phyloP scores from a whole-genome alignment of 2,797 vertebrate species.

The Acestrorhynchus altus region DNA sequence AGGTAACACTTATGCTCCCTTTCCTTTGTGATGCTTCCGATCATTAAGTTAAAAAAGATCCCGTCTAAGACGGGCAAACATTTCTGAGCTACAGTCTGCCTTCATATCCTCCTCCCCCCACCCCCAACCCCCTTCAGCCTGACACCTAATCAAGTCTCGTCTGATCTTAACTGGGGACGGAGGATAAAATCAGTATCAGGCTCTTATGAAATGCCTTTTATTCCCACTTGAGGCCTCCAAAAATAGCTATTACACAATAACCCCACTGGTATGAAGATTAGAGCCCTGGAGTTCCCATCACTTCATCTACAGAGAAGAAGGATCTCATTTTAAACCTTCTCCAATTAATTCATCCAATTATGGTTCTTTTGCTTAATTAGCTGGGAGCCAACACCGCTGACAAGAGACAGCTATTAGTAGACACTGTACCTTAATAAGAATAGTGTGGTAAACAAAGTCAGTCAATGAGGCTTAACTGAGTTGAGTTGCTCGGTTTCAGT shows the following conservation, averaged over 20 bases:
- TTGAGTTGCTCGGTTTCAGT: background rate
- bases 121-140: background rate
- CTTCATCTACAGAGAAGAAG: background rate
- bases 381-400: conserved; percentile 17
- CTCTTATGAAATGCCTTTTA: conserved; percentile 26
- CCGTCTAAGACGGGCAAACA: background rate
- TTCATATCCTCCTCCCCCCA: background rate
- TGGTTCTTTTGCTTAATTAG: conserved; percentile 35
- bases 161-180: conserved; percentile 22
- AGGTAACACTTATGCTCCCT: conserved; percentile 7
- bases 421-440: background rate
- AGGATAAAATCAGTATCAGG: conserved; percentile 29
- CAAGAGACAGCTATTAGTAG: conserved; percentile 1
- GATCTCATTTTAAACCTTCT: background rate
- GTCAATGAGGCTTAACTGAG: background rate
- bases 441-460: background rate
- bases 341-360: conserved; percentile 7
- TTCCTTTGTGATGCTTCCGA: conserved; percentile 11
- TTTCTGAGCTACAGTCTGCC: background rate
- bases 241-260: conserved; percentile 32
- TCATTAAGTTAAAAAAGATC: conserved; percentile 14
- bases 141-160: conserved; percentile 33
- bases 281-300: background rate
- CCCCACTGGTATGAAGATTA: conserved; percentile 27
- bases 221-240: conserved; percentile 12